Conservation (phyloP, 2,113 vertebrate genomes). For the Gymnarchus niloticus region DNA sequence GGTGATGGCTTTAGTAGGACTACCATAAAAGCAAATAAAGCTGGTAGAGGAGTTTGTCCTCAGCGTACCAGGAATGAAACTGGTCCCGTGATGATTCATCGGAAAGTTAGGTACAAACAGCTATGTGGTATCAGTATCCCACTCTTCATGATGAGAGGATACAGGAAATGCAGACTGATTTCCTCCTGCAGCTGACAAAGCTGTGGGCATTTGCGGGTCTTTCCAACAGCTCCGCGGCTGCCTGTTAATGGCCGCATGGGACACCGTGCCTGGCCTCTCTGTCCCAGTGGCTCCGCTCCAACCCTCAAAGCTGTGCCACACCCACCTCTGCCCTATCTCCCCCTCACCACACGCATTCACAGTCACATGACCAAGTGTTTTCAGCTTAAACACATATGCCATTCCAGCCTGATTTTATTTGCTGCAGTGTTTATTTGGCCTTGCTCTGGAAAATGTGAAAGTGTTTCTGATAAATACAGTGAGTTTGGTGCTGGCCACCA, state of each 20-base stretch:
- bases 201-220: not conserved
- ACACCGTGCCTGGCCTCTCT: not conserved
- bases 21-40: not conserved
- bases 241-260: not conserved
- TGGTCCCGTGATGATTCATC: not conserved
- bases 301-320: not conserved
- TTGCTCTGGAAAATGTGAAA: slow-evolving; percentile 9
- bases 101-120: not conserved
- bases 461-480: not conserved
- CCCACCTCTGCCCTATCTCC: slow-evolving; percentile 6
- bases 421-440: not conserved
- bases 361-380: not conserved
- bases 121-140: too few species aligned
- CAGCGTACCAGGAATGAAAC: not conserved
- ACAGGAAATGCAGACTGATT: not conserved
- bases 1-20: too few species aligned
- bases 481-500: not conserved
- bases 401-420: not conserved
- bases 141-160: not conserved
- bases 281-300: not conserved
- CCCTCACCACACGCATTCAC: not conserved
- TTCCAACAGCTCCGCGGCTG: not conserved
- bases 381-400: not conserved
- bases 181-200: not conserved
- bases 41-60: not conserved